phyloP scores from a whole-genome alignment of 2,113 vertebrate species.

The Austrofundulus limnaeus region DNA sequence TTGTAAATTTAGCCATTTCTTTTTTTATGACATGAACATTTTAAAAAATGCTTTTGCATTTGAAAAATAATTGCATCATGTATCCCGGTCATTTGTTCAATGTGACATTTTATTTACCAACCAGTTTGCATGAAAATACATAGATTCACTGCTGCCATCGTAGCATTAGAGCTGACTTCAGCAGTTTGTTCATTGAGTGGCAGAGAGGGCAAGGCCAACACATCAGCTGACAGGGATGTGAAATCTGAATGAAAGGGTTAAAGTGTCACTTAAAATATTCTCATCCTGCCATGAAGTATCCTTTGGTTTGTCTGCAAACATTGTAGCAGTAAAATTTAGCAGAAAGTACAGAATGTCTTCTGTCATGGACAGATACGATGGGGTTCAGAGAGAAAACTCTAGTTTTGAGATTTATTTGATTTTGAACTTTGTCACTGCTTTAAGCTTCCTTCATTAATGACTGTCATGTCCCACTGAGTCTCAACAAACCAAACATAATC shows the following conservation, averaged over 20 bases:
- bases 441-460: slow-evolving; percentile 49
- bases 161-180: not conserved
- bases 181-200: slow-evolving; percentile 1
- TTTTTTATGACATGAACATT: no score
- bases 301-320: not conserved
- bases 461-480: slow-evolving; percentile 28
- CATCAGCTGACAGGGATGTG: not conserved
- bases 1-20: no score
- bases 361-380: slow-evolving; percentile 19
- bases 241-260: not conserved
- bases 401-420: not conserved
- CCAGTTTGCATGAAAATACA: no score
- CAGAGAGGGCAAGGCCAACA: not conserved
- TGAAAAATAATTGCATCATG: no score
- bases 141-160: not conserved
- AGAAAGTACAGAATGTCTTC: slow-evolving; percentile 10
- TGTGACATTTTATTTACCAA: no score
- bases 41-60: no score
- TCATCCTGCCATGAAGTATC: not conserved
- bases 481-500: slow-evolving; percentile 43
- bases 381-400: slow-evolving; percentile 19
- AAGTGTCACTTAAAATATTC: not conserved
- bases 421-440: slow-evolving; percentile 28
- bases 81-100: no score
- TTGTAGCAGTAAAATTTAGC: not conserved